phyloP scores from a whole-genome alignment of 2,797 vertebrate species.

The Sebastes iracundus region DNA sequence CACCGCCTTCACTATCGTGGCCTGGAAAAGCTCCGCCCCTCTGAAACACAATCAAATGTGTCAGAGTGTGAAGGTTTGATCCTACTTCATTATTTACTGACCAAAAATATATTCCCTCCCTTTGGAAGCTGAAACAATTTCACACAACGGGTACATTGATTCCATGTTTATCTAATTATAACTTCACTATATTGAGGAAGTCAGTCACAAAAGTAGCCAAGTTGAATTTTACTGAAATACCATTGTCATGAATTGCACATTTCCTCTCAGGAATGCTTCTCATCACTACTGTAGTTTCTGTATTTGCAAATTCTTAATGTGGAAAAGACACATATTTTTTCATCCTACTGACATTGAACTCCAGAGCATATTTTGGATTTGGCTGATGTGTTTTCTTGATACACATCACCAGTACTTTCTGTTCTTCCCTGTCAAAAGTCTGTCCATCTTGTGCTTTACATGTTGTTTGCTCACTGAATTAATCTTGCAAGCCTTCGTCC shows the following conservation, averaged over 20 bases:
- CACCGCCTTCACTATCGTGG: slow-evolving; percentile 97
- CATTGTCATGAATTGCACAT: background rate
- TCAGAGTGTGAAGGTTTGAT: background rate
- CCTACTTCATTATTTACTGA: background rate
- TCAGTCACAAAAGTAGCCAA: background rate
- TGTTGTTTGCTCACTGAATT: background rate
- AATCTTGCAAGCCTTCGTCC: background rate
- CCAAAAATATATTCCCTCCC: background rate
- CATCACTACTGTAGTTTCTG: background rate
- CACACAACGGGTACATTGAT: background rate
- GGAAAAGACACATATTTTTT: background rate
- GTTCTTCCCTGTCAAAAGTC: background rate
- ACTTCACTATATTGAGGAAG: background rate
- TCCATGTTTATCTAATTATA: background rate
- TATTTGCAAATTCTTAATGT: background rate
- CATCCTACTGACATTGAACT: background rate
- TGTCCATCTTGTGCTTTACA: background rate
- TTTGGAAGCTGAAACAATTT: background rate
- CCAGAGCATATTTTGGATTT: background rate
- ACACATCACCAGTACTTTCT: background rate
- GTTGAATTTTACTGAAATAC: background rate
- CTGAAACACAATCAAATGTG: slow-evolving; percentile 74
- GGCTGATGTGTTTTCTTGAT: background rate
- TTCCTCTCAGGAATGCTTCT: background rate
- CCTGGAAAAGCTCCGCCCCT: slow-evolving; percentile 98